Evolutionary conservation across 1,140 invertebrate species (phyloP).

Genomic region (Himalopsyche phryganea): DNA sequence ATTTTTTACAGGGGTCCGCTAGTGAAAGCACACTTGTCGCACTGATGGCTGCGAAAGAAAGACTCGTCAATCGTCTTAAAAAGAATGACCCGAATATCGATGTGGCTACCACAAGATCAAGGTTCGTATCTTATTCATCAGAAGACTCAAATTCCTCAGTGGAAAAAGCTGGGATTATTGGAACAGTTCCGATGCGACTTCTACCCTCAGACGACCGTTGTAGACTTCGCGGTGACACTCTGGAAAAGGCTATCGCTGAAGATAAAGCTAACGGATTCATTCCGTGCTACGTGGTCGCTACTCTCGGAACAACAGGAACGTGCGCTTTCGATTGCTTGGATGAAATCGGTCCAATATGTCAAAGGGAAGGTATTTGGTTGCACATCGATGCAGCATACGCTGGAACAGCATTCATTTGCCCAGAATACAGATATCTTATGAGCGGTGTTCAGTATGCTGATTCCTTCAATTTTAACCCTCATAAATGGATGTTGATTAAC

Average conservation of each 20-base stretch:
- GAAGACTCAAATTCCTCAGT: slow-evolving; percentile 90
- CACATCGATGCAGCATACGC: slow-evolving; percentile 90
- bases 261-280: slow-evolving; percentile 80
- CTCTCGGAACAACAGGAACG: slow-evolving; percentile 87
- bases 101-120: slow-evolving; percentile 63
- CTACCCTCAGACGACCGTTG: slow-evolving; percentile 77
- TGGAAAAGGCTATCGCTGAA: slow-evolving; percentile 78
- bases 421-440: slow-evolving; percentile 80
- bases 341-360: slow-evolving; percentile 78
- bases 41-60: slow-evolving; percentile 76
- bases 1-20: slow-evolving; percentile 82
- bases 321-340: slow-evolving; percentile 88
- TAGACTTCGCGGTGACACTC: slow-evolving; percentile 73
- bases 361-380: slow-evolving; percentile 74
- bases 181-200: slow-evolving; percentile 75
- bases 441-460: slow-evolving; percentile 78
- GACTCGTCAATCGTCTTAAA: slow-evolving; percentile 60
- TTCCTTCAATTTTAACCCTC: slow-evolving; percentile 88
- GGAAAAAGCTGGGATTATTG: slow-evolving; percentile 81
- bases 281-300: slow-evolving; percentile 84
- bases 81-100: slow-evolving; percentile 58
- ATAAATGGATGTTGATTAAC: slow-evolving; percentile 90
- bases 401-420: slow-evolving; percentile 83
- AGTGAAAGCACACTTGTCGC: slow-evolving; percentile 86
- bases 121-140: slow-evolving; percentile 83